Conservation (phyloP, 1,140 invertebrate genomes). For the Drosophila bocqueti region DNA sequence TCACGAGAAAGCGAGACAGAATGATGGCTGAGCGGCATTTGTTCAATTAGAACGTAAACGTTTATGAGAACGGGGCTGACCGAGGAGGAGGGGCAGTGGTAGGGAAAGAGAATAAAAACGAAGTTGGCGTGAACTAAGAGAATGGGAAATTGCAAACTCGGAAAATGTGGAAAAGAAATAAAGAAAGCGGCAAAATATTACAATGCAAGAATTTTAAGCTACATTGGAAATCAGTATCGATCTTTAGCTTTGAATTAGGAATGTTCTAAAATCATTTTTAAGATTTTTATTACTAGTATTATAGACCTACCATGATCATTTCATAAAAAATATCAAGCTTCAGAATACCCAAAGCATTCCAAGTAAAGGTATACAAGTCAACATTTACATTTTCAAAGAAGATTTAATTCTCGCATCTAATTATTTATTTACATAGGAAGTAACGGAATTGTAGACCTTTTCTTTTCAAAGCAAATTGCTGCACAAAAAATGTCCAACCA, state of each 20-base stretch:
- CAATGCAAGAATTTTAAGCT: conserved; percentile 1
- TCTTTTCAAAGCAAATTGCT: conserved; percentile 2
- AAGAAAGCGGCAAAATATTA: conserved; percentile 1
- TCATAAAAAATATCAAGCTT: too few relatives aligned
- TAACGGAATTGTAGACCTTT: conserved; percentile 20
- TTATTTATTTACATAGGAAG: conserved; percentile 16
- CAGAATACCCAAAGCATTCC: too few relatives aligned
- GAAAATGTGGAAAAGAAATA: conserved; percentile 3
- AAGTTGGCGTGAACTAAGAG: conserved; percentile 54
- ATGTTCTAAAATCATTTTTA: too few relatives aligned
- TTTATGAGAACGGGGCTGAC: conserved; percentile 14
- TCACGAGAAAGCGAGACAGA: background rate
- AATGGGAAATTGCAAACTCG: conserved; percentile 5
- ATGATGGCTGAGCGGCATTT: conserved; percentile 37
- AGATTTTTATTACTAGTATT: too few relatives aligned
- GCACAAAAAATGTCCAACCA: background rate
- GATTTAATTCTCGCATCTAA: conserved; percentile 4
- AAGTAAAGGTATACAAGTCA: background rate
- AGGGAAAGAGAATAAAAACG: conserved; percentile 10
- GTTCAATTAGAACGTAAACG: conserved; percentile 74
- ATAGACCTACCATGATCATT: too few relatives aligned
- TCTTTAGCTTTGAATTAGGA: too few relatives aligned
- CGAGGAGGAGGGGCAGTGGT: conserved; percentile 4
- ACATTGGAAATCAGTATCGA: background rate
- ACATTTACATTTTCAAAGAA: background rate